A percentile compares a stretch with the other conserved stretches of the same genome.
Evolutionary conservation across 2,797 vertebrate genomes (phyloP).

Genomic region (Tragopan temminckii): DNA sequence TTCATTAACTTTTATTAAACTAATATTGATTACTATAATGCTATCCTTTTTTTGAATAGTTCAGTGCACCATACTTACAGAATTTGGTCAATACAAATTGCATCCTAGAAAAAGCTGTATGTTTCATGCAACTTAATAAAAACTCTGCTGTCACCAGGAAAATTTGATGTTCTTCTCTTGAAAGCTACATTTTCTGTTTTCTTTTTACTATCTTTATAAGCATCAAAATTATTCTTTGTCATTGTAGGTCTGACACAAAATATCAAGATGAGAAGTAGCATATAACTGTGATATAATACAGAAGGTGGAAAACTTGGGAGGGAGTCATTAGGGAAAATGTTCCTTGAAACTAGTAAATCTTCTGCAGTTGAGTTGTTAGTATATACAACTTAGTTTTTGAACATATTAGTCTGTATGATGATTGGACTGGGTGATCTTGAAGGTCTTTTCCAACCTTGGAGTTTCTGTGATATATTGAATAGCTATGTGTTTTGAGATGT

Average conservation of each 20-base stretch:
- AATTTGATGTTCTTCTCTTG: accelerated
- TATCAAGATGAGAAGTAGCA: background rate
- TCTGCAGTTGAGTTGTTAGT: background rate
- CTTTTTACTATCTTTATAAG: background rate
- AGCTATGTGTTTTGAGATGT: background rate
- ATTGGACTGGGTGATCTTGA: no score
- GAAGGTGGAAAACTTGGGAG: background rate
- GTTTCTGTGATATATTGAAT: background rate
- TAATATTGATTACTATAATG: background rate
- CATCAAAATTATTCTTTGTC: background rate
- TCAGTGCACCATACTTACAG: background rate
- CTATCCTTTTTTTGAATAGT: background rate
- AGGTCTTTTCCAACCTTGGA: no score
- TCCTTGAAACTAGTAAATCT: background rate
- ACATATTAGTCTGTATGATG: background rate
- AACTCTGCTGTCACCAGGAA: background rate
- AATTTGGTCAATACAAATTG: background rate
- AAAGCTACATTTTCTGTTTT: background rate
- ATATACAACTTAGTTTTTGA: background rate
- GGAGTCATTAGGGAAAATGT: background rate
- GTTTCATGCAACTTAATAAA: background rate
- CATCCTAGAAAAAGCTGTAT: background rate
- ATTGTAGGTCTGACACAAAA: background rate
- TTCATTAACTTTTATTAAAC: background rate
- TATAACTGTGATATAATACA: background rate